phyloP scores from a whole-genome alignment of 2,888 invertebrate species.

The Salpingus planirostris region DNA sequence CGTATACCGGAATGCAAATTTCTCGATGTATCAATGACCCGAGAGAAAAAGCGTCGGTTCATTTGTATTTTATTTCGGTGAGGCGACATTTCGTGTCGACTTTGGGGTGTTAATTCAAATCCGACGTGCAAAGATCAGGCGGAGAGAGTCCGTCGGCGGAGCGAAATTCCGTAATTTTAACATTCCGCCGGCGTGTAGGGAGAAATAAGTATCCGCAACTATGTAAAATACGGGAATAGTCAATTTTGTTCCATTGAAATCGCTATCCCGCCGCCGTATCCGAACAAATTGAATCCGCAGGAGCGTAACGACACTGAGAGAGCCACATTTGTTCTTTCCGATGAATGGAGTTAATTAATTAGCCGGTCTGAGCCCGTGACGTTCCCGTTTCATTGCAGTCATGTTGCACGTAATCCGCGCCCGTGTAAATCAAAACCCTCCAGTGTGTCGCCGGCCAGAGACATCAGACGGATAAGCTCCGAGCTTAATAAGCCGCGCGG shows the following conservation, averaged over 20 bases:
- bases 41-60: no score
- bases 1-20: no score
- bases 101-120: no score
- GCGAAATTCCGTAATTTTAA: slow-evolving; percentile 1
- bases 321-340: slow-evolving; percentile 30
- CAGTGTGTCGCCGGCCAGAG: slow-evolving; percentile 13
- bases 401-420: slow-evolving; percentile 25
- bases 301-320: slow-evolving; percentile 27
- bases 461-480: slow-evolving; percentile 14
- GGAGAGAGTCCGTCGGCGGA: neutral
- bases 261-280: slow-evolving; percentile 23
- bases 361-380: slow-evolving; percentile 24
- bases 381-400: slow-evolving; percentile 24
- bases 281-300: slow-evolving; percentile 30
- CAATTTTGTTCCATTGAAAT: slow-evolving; percentile 27
- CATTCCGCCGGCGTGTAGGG: slow-evolving; percentile 1
- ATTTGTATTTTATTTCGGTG: no score
- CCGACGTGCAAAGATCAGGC: no score
- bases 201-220: slow-evolving; percentile 5
- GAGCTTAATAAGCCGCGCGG: slow-evolving; percentile 2
- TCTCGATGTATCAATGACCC: no score
- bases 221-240: slow-evolving; percentile 15
- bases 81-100: no score
- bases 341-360: slow-evolving; percentile 33
- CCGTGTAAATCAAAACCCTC: slow-evolving; percentile 20